These are phyloP conservation scores for Choristoneura rosaceana DNA, from an alignment of 2,888 invertebrate species.

Conservation along the genomic window DNA sequence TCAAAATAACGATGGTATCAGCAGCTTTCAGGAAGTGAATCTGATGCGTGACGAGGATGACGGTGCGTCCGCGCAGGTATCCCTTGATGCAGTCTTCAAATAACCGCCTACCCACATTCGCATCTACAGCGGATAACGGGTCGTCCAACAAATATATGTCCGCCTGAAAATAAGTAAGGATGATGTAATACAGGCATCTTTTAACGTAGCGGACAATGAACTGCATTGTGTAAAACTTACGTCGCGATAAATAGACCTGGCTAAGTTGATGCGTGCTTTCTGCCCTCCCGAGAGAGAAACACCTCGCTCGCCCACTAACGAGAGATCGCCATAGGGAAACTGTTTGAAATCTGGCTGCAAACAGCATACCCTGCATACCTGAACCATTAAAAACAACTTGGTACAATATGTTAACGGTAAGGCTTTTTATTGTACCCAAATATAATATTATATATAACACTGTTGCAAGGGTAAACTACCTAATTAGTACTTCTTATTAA, in stretches of 20 bases:
- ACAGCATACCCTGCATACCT: slow-evolving; percentile 88
- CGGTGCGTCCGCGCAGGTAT: slow-evolving; percentile 87
- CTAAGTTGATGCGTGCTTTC: slow-evolving; percentile 92
- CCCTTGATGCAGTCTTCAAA: slow-evolving; percentile 90
- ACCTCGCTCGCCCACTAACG: slow-evolving; percentile 93
- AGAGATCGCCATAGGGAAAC: slow-evolving; percentile 91
- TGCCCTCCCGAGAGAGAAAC: slow-evolving; percentile 94
- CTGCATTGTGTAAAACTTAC: slow-evolving; percentile 76
- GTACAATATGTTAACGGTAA: no score
- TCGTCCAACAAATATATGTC: slow-evolving; percentile 93
- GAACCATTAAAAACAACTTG: slow-evolving; percentile 2
- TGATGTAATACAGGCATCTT: slow-evolving; percentile 24
- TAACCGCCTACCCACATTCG: slow-evolving; percentile 90
- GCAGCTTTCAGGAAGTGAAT: slow-evolving; percentile 91
- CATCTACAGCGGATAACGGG: slow-evolving; percentile 93
- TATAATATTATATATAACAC: no score
- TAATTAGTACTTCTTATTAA: no score
- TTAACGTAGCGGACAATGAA: background rate
- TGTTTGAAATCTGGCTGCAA: slow-evolving; percentile 89
- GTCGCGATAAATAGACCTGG: slow-evolving; percentile 90
- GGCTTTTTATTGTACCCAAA: no score
- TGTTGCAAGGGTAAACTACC: no score
- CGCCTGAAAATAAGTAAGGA: slow-evolving; percentile 73
- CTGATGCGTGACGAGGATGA: slow-evolving; percentile 94
- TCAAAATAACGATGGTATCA: slow-evolving; percentile 87